Conservation (phyloP, 2,888 invertebrate genomes). For the Caenorhabditis macrosperma region DNA sequence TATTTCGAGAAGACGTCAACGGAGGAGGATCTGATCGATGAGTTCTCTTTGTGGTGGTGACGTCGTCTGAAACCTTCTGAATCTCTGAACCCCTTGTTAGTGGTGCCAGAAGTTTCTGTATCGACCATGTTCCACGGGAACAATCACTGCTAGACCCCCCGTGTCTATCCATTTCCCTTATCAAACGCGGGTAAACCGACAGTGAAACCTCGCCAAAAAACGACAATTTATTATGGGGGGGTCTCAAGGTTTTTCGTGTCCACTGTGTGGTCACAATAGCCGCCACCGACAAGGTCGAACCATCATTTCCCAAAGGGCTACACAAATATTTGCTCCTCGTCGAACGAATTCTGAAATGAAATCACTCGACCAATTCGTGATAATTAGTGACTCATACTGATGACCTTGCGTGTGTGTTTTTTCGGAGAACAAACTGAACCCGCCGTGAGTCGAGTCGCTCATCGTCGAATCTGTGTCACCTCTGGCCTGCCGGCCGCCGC, state of each 20-base stretch:
- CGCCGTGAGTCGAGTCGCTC: not conserved
- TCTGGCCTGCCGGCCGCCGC: not conserved
- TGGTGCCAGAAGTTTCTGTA: too few species aligned
- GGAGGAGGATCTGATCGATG: constrained; percentile 21
- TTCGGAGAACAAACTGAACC: not conserved
- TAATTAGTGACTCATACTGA: constrained; percentile 38
- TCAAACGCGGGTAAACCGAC: constrained; percentile 26
- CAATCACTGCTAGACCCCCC: too few species aligned
- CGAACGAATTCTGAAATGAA: not conserved
- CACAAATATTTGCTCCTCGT: constrained; percentile 43
- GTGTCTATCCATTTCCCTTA: too few species aligned
- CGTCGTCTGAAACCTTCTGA: too few species aligned
- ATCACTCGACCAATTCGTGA: constrained; percentile 26
- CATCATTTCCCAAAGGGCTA: constrained; percentile 40
- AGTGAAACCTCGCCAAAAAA: constrained; percentile 33
- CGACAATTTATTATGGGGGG: constrained; percentile 50
- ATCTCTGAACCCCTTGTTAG: too few species aligned
- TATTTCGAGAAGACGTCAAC: not conserved
- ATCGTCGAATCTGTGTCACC: constrained; percentile 24
- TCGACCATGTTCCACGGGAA: too few species aligned
- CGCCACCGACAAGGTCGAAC: constrained; percentile 36
- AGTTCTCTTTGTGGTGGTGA: too few species aligned
- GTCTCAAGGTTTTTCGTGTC: constrained; percentile 34
- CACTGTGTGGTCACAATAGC: constrained; percentile 40
- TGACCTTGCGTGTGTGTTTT: too few species aligned